Base-by-base conservation (phyloP, 2,888 invertebrate species). In the Lasioglossum malachurum region DNA sequence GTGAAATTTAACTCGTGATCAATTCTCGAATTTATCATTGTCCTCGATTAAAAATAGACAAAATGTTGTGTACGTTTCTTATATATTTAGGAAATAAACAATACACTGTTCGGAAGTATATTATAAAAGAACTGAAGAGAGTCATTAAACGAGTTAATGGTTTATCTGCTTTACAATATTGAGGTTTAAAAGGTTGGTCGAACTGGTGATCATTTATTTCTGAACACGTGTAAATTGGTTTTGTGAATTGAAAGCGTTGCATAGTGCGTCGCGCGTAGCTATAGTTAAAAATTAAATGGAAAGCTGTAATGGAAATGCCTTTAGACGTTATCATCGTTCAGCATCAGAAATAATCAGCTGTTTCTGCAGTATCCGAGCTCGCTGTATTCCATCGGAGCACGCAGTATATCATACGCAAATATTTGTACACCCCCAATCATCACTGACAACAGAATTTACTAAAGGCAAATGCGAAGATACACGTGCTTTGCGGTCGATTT, bases 271-370 rank as follows among this genome's bases (percentile, higher is more conserved):
- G 31, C 64, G 0, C 64, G 31, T 27, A n/a, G 38, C 38, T n/a
- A n/a, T 1, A 7, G 27, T 72, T n/a, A n/a, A 38, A 27, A 72
- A 46, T 73, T 46, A 35, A 19, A 69, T 69, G 38, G 8, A 14
- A 74, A 38, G 60, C 69, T 69, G 14, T 78, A 75, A 75, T 82
- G 78, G 57, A 76, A 84, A 83, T 88, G 86, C 88, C 86, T 88
- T 85, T 82, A 77, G 80, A 77, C 80, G 80, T 87, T 89, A 91
- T 92, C 89, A 84, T 10, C 10, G n/a, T 76, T 38, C 60, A n/a
- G 83, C 84, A 89, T 90, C 88, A 88, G 82, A 91, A 88, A 90
- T 91, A 88, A 92, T 91, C 90, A 89, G 88, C 87, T 90, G 89
- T 91, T 91, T 91, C 91, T 86, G 91, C 91, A 91, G 88, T 91